Evolutionary conservation across 2,888 invertebrate genomes (phyloP), one percentile per base, ranked within the genome.

Genomic region (Stenodema calcarata): DNA sequence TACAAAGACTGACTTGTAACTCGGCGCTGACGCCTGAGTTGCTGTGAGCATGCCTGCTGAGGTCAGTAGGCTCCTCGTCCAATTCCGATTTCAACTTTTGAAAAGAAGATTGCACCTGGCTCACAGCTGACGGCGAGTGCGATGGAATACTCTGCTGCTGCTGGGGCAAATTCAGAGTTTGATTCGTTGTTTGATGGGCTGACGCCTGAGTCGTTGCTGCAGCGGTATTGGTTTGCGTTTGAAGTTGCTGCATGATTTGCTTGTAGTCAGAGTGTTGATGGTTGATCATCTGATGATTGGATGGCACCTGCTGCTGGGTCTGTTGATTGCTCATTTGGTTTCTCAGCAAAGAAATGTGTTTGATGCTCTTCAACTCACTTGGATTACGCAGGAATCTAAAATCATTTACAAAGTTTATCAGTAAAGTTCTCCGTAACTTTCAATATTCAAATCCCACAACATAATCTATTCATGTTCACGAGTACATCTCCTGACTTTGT

Each of bases 281-380:
- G 50, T 84, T 84, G 73, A 84, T 70, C 47, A 84, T 73, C 23
- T 84, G 84, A 18, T 84, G 84, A 47, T 44, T 84, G 3, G 84
- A 84, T 81, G 86, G 54, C 27, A 89, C 87, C 70, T 90, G 91
- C 88, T 90, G 90, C 87, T 89, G 89, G 11, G 87, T 89, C 80
- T 90, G 89, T 87, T 89, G 88, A 73, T 90, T 90, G 90, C 90
- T 91, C 94, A 95, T 94, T 91, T 95, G 95, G 91, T 97, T 97
- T 79, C 97, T 93, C 89, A 98, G 92, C 88, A 97, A 92, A 11
- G 97, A 97, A 90, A 97, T 97, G 91, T 97, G 97, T 91, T 97
- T 97, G 89, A 98, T 98, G 91, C 96, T 97, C 91, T 98, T 98
- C 90, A 98, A 93, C 92, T 97, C 98, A 54, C 96, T 96, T 83